These are phyloP conservation scores for Poeciliopsis paucimaculata DNA, from an alignment of 2,797 vertebrate species.

Conservation along the genomic window DNA sequence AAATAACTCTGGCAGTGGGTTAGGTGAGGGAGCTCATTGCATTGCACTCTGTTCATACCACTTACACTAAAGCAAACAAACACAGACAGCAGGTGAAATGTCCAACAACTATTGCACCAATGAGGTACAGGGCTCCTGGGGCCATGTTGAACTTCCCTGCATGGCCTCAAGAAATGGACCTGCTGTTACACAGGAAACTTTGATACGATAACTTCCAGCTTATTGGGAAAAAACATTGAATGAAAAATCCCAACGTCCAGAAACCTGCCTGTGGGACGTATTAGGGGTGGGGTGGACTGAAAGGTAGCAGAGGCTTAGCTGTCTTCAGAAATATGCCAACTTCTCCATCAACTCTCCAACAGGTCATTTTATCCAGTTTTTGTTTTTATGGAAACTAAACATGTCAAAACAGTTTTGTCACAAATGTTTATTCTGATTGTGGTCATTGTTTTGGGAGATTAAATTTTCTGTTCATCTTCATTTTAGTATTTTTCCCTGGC, in stretches of 20 bases:
- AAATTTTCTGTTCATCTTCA: slow-evolving; percentile 20
- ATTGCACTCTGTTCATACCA: slow-evolving; percentile 46
- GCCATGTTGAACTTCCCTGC: slow-evolving; percentile 28
- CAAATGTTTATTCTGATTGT: slow-evolving; percentile 8
- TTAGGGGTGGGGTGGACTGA: slow-evolving; percentile 24
- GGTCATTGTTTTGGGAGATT: slow-evolving; percentile 25
- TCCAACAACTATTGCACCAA: slow-evolving; percentile 33
- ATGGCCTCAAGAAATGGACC: slow-evolving; percentile 12
- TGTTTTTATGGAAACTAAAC: neutral
- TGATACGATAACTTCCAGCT: neutral
- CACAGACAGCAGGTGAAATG: slow-evolving; percentile 50
- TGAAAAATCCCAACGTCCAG: neutral
- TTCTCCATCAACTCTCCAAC: neutral
- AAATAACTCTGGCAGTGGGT: slow-evolving; percentile 66
- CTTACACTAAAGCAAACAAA: slow-evolving; percentile 60
- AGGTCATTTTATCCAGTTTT: neutral
- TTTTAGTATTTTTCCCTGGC: slow-evolving; percentile 14
- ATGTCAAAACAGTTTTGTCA: neutral
- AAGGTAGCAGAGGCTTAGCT: slow-evolving; percentile 41
- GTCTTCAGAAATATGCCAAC: slow-evolving; percentile 1
- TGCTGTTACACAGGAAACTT: slow-evolving; percentile 13
- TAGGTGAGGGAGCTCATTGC: slow-evolving; percentile 57
- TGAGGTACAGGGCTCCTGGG: slow-evolving; percentile 36
- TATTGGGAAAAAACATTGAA: neutral
- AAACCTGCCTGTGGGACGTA: slow-evolving; percentile 5